Conservation (phyloP, 2,888 invertebrate genomes). For the Agonopterix subpropinquella region DNA sequence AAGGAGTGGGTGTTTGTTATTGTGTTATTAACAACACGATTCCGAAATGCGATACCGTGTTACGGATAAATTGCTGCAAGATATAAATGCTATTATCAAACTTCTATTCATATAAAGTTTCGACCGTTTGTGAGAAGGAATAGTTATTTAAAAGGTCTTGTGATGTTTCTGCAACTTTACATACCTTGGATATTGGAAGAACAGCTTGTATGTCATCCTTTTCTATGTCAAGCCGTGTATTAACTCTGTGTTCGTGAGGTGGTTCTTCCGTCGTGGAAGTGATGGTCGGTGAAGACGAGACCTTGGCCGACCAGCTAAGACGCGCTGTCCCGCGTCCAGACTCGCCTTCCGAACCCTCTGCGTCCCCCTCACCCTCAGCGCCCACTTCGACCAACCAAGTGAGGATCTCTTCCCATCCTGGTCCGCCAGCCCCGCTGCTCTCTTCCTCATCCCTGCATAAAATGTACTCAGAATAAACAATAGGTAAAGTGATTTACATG, state of each 20-base stretch:
- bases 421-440: slow-evolving; percentile 52
- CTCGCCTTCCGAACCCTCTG: slow-evolving; percentile 62
- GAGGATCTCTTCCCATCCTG: slow-evolving; percentile 86
- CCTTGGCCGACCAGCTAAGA: slow-evolving; percentile 87
- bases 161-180: neutral
- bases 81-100: neutral
- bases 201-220: slow-evolving; percentile 97
- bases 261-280: slow-evolving; percentile 58
- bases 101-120: too few relatives aligned
- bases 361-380: slow-evolving; percentile 80
- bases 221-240: slow-evolving; percentile 90
- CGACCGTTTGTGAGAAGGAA: too few relatives aligned
- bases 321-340: slow-evolving; percentile 87
- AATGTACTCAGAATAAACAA: neutral
- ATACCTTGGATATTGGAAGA: slow-evolving; percentile 94
- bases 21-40: neutral
- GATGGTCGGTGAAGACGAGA: slow-evolving; percentile 42
- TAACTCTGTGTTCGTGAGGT: slow-evolving; percentile 78
- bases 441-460: slow-evolving; percentile 42
- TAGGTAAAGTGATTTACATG: too few relatives aligned
- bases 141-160: too few relatives aligned
- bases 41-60: neutral
- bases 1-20: slow-evolving; percentile 28
- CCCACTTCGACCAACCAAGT: slow-evolving; percentile 95
- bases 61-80: neutral